Conservation (phyloP, 1,140 invertebrate genomes). For the Drosophila trapezifrons region DNA sequence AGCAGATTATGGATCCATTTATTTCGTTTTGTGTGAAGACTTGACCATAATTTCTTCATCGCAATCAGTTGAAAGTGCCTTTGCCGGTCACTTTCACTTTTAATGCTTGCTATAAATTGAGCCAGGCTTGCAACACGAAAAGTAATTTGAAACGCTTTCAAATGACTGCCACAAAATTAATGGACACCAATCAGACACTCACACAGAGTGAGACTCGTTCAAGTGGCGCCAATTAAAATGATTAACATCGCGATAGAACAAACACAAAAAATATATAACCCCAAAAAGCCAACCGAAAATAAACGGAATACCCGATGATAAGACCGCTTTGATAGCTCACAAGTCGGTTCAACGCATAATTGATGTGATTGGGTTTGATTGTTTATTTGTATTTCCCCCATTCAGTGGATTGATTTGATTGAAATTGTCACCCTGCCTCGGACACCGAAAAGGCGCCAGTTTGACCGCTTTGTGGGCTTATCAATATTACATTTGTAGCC, state of each 20-base stretch:
- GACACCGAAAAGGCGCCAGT: conserved; percentile 49
- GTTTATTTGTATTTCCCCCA: conserved; percentile 70
- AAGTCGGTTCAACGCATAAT: conserved; percentile 75
- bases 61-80: conserved; percentile 61
- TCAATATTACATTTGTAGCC: conserved; percentile 72
- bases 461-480: conserved; percentile 69
- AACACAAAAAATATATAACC: conserved; percentile 38
- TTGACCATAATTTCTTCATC: conserved; percentile 41
- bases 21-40: not conserved
- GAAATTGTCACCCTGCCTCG: conserved; percentile 32
- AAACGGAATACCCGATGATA: conserved; percentile 59
- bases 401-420: conserved; percentile 50
- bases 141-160: conserved; percentile 78
- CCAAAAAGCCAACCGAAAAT: conserved; percentile 18
- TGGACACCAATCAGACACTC: conserved; percentile 65
- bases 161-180: conserved; percentile 71
- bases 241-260: conserved; percentile 73
- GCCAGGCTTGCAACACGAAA: conserved; percentile 64
- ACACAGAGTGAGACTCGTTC: conserved; percentile 38
- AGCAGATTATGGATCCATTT: conserved; percentile 29
- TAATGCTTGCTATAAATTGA: conserved; percentile 25
- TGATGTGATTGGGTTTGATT: conserved; percentile 82
- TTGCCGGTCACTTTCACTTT: conserved; percentile 64
- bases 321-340: conserved; percentile 56
- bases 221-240: conserved; percentile 80